Base-by-base conservation (phyloP, 2,113 vertebrate species). In the Crotalus horridus region DNA sequence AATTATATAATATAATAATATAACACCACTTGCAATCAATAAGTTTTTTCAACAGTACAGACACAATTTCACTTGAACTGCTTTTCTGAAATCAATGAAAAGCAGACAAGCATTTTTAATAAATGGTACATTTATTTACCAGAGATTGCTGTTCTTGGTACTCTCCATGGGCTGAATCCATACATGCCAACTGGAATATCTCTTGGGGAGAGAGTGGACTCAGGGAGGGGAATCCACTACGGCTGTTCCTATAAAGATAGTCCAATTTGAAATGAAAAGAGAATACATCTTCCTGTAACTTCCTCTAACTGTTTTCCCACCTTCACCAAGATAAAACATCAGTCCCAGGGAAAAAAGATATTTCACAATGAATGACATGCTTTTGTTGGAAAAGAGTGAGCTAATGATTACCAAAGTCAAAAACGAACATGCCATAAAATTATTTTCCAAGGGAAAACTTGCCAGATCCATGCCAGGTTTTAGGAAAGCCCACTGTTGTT, bases 181-280 rank as follows among this genome's bases (percentile, higher is more conserved):
- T 98, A 97, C 97, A 98, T 0, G 96, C 98, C 85, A 99, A 97
- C 96, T 98, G 98, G 97, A 99, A 99, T 97, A 99, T 98, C 94
- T 99, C 98, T 96, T 99, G 99, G 0, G 99, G 98, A 0, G 99
- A 99, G 93, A 99, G 97, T 0, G 99, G 99, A 94, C 99, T 99
- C 92, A 99, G 97, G 0, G 99, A 98, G 93, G 98, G 97, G 94
- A 98, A 99, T 58, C 98, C 98, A 0, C 98, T 98, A 93, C 96
- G 96, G 95, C 98, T 98, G 95, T 98, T 98, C 96, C 99, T 99
- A 97, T 89, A 97, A 97, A 96, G 64, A 96, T 23, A 96, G 39
- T 81, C 55, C 92, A 92, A 43, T 64, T 94, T 96, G 95, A 97
- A 95, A 94, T 51, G 94, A 74, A 85, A 48, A 89, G 26, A 90